Evolutionary conservation across 2,797 vertebrate species (phyloP), one percentile per base, ranked within the genome.

Genomic region (Atherinosoma microstoma): DNA sequence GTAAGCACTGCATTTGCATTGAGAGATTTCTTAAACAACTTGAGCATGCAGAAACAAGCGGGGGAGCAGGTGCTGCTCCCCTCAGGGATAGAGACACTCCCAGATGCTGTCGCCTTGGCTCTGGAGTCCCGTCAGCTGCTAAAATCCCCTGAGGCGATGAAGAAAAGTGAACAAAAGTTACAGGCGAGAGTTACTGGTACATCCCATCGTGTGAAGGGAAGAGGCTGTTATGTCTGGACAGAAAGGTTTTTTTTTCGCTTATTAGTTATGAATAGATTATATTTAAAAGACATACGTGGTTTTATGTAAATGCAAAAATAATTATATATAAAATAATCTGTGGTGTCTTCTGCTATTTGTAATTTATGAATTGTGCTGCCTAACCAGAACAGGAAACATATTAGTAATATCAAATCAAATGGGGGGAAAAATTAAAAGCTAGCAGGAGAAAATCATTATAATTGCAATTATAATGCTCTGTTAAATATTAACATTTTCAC

Each of bases 1-100:
- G 86, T 85, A 91, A 91, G 90, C 79, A 73, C 54, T 75, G 12
- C 86, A 93, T 94, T 93, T 94, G 93, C 92, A 93, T 92, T 74
- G 82, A 76, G 76, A 83, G 84, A 84, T 89, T 87, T 88, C 83
- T 89, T 89, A 89, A 89, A 90, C 83, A 88, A 86, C 75, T 87
- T 88, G 80, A 87, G 83, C 73, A 32, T 61, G 73, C 86, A 85
- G 83, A 77, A 78, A 85, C 74, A 82, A 45, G n/a, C 18, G 30
- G 18, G 12, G 49, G n/a, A 54, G 38, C 45, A 59, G 73, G 59
- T 73, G 67, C 64, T 82, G 27, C 7, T 67, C 47, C 91, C 91
- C 87, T 87, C 24, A 1, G 88, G 92, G 88, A 91, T 69, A 0
- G 20, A 83, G 85, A 80, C 84, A 79, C 87, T 93, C 85, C 87